These are phyloP conservation scores for Pogonomyrmex californicus DNA, from an alignment of 1,140 invertebrate genomes.

Conservation along the genomic window DNA sequence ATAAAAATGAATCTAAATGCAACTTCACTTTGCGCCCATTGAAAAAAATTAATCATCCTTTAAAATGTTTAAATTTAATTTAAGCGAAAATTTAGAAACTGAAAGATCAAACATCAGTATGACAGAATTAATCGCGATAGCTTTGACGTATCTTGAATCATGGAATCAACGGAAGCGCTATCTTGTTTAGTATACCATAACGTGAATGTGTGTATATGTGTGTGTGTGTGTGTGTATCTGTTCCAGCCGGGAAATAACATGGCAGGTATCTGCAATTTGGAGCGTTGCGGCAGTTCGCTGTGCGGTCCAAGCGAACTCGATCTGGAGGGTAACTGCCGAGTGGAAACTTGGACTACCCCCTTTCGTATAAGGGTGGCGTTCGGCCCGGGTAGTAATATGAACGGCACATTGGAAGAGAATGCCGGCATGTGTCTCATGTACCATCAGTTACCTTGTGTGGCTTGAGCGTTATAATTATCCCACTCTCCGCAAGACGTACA, in stretches of 20 bases:
- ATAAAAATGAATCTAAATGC: neutral
- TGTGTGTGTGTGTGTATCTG: neutral
- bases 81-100: neutral
- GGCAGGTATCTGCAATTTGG: conserved; percentile 90
- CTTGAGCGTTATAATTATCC: conserved; percentile 70
- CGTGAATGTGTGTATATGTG: neutral
- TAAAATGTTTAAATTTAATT: neutral
- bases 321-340: conserved; percentile 88
- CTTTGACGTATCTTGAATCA: neutral
- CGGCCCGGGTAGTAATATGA: conserved; percentile 88
- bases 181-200: neutral
- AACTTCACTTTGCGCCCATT: neutral
- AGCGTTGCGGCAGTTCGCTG: conserved; percentile 92
- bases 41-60: neutral
- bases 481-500: neutral
- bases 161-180: neutral
- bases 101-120: neutral
- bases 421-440: conserved; percentile 93
- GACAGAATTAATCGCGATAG: neutral
- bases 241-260: conserved; percentile 87
- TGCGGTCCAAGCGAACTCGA: conserved; percentile 88
- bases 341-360: conserved; percentile 92
- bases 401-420: conserved; percentile 92
- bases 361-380: conserved; percentile 93
- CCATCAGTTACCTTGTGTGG: conserved; percentile 90